Conservation (phyloP, 2,797 vertebrate species). For the Arvicola amphibius region DNA sequence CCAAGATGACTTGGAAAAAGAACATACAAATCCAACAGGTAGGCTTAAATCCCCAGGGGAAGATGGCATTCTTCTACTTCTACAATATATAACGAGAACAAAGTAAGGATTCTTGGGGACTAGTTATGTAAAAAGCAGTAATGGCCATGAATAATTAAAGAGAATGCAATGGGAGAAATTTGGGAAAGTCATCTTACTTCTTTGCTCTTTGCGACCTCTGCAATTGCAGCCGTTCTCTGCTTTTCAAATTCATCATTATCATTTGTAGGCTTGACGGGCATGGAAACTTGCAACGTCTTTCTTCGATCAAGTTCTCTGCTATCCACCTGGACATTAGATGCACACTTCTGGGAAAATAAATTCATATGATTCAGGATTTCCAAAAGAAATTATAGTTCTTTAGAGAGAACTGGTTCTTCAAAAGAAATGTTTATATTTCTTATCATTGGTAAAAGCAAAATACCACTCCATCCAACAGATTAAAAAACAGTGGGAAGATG, state of each 20-base stretch:
- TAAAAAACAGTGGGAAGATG: slow-evolving; percentile 28
- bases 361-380: slow-evolving; percentile 39
- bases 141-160: neutral
- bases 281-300: slow-evolving; percentile 94
- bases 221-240: slow-evolving; percentile 97
- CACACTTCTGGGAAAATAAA: slow-evolving; percentile 90
- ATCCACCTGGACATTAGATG: slow-evolving; percentile 92
- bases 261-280: slow-evolving; percentile 87
- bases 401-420: slow-evolving; percentile 22
- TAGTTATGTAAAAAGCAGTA: slow-evolving; percentile 28
- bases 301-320: slow-evolving; percentile 94
- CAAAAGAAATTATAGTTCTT: slow-evolving; percentile 35
- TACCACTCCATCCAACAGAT: slow-evolving; percentile 4
- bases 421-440: neutral
- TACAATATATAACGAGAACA: neutral
- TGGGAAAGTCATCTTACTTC: slow-evolving; percentile 89
- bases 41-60: neutral
- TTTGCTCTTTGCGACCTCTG: slow-evolving; percentile 98
- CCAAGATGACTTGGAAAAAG: slow-evolving; percentile 34
- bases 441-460: slow-evolving; percentile 36
- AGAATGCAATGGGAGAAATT: neutral
- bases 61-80: neutral
- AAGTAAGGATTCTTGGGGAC: neutral
- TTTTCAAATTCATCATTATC: slow-evolving; percentile 99
- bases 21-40: neutral